A percentile compares a stretch with the other conserved stretches of the same genome.
phyloP scores from a whole-genome alignment of 2,797 vertebrate genomes.

The Sebastes nivosus region DNA sequence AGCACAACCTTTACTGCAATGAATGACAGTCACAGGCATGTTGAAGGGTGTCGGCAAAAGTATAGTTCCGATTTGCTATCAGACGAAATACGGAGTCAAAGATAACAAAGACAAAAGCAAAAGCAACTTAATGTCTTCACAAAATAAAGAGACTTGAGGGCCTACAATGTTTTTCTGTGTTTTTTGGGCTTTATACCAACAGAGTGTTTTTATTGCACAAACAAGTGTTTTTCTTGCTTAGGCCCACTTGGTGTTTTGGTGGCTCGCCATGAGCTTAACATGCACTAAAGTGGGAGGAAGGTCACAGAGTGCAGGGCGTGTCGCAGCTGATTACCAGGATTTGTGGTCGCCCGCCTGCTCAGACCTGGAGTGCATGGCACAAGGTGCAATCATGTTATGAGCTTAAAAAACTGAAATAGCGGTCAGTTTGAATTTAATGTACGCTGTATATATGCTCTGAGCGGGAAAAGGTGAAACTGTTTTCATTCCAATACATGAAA shows the following conservation, averaged over 20 bases:
- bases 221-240: slow-evolving; percentile 26
- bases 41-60: neutral
- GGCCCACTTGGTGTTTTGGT: slow-evolving; percentile 40
- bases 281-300: slow-evolving; percentile 21
- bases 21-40: neutral
- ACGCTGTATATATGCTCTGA: neutral
- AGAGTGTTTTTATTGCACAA: slow-evolving; percentile 35
- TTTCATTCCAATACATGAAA: neutral
- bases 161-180: neutral
- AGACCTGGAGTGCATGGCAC: slow-evolving; percentile 8
- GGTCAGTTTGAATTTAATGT: neutral
- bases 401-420: neutral
- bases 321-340: slow-evolving; percentile 41
- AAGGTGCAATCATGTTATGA: slow-evolving; percentile 19
- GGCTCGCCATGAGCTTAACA: slow-evolving; percentile 25
- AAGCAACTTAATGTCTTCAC: neutral
- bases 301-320: slow-evolving; percentile 18
- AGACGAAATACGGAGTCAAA: neutral
- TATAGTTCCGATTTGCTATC: neutral
- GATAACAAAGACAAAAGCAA: neutral
- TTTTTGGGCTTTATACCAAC: neutral
- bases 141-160: neutral
- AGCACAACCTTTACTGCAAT: neutral
- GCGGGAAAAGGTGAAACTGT: neutral
- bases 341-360: slow-evolving; percentile 25